phyloP scores from a whole-genome alignment of 2,113 vertebrate genomes.

The Brevimyrus niger region DNA sequence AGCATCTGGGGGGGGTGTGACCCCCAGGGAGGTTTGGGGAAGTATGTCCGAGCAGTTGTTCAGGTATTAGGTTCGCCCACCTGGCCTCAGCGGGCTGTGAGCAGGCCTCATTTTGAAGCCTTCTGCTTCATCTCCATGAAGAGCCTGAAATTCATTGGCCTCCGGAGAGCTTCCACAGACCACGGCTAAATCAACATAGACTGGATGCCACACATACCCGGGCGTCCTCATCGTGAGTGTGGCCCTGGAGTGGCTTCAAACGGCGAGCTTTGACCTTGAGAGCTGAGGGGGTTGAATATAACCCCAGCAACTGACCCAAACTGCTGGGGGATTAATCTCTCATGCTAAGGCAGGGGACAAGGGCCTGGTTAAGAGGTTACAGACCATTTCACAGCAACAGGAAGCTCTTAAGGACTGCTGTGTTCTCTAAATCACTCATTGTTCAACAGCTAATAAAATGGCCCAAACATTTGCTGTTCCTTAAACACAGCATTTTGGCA shows the following conservation, averaged over 20 bases:
- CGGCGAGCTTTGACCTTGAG: conserved; percentile 28
- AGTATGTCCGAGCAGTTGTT: conserved; percentile 32
- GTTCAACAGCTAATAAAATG: neutral
- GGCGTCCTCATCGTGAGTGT: neutral
- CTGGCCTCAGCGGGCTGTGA: conserved; percentile 28
- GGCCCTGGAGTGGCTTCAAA: conserved; percentile 6
- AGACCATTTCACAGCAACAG: conserved; percentile 12
- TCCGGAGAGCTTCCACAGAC: conserved; percentile 21
- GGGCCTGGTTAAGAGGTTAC: neutral
- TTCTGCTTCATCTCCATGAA: conserved; percentile 26
- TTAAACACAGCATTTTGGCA: neutral
- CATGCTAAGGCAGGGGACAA: neutral
- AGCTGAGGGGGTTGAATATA: neutral
- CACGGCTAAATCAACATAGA: conserved; percentile 30
- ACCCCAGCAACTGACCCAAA: neutral
- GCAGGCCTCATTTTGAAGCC: conserved; percentile 20
- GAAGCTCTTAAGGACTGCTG: neutral
- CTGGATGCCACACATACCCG: conserved; percentile 31
- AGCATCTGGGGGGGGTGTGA: neutral
- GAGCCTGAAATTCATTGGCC: conserved; percentile 23
- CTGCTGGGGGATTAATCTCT: neutral
- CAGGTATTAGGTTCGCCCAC: conserved; percentile 37
- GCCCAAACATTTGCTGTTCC: neutral
- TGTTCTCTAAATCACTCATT: neutral
- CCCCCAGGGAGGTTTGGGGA: neutral